Percentiles rank a stretch among this genome's conserved stretches.
These are phyloP conservation scores for Notoglanidium macrostoma DNA, from an alignment of 2,797 vertebrate species.

Conservation along the genomic window DNA sequence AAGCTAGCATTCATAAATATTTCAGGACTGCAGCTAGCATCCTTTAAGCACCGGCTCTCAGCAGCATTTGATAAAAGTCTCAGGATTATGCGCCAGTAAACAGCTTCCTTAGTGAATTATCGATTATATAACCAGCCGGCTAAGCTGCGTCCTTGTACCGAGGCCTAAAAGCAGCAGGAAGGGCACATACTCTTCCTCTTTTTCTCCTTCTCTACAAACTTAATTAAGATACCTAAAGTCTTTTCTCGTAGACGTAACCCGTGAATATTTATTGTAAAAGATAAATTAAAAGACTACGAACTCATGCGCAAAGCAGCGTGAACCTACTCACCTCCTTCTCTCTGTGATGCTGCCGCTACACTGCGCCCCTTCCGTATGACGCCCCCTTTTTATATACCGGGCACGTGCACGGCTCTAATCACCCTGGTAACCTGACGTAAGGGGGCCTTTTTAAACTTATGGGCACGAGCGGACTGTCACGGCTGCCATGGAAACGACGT, in stretches of 20 bases:
- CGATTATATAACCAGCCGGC: background rate
- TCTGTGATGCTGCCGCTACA: constrained; percentile 60
- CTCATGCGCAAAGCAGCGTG: background rate
- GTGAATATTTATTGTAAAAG: background rate
- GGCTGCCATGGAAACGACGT: constrained; percentile 50
- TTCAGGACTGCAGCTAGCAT: background rate
- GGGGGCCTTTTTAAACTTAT: background rate
- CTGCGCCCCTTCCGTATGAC: constrained; percentile 38
- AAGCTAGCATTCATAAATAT: background rate
- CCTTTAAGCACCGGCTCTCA: background rate
- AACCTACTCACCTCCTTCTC: constrained; percentile 31
- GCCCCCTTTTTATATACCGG: constrained; percentile 58
- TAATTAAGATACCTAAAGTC: background rate
- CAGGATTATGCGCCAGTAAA: background rate
- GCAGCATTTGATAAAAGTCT: background rate
- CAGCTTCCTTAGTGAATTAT: background rate
- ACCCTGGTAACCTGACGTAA: constrained; percentile 63
- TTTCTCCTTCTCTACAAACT: background rate
- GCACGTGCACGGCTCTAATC: constrained; percentile 55
- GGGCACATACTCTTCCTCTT: constrained; percentile 20
- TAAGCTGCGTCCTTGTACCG: constrained; percentile 21
- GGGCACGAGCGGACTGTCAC: constrained; percentile 46
- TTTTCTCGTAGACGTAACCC: background rate
- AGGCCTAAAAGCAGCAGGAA: constrained; percentile 13
- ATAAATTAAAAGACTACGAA: background rate